Conservation (phyloP, 2,113 vertebrate genomes). For the Gambusia holbrooki region DNA sequence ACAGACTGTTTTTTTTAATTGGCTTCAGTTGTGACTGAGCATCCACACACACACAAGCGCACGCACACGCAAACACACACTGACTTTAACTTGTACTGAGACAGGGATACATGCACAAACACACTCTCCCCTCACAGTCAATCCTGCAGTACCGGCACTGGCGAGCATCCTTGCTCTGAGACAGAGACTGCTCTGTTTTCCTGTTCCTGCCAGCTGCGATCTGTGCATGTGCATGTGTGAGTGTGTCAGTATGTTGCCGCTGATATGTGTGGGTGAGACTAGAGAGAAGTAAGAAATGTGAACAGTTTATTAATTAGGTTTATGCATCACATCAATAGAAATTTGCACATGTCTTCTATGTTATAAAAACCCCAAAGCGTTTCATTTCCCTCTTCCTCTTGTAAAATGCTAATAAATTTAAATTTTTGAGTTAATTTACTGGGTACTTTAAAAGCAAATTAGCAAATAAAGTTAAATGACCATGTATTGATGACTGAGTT, state of each 20-base stretch:
- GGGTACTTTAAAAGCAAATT: neutral
- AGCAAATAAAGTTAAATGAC: neutral
- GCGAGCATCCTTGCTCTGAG: constrained; percentile 46
- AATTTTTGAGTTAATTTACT: neutral
- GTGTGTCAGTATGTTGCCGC: constrained; percentile 21
- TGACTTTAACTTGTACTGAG: constrained; percentile 13
- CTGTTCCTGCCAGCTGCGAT: constrained; percentile 67
- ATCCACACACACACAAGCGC: constrained; percentile 42
- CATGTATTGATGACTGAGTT: neutral
- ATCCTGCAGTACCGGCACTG: constrained; percentile 55
- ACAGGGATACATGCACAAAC: constrained; percentile 42
- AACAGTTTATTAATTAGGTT: constrained; percentile 37
- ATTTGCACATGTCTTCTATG: neutral
- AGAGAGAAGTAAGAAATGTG: constrained; percentile 24
- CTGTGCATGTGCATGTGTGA: constrained; percentile 33
- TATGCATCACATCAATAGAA: constrained; percentile 1
- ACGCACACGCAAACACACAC: constrained; percentile 20
- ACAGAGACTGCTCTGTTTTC: constrained; percentile 71
- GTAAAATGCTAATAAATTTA: neutral
- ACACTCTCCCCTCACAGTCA: constrained; percentile 50
- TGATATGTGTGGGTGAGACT: constrained; percentile 30
- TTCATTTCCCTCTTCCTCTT: constrained; percentile 2
- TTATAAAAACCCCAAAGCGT: neutral
- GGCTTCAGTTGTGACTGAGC: constrained; percentile 51
- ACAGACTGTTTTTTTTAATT: constrained; percentile 60